A percentile compares a stretch with the other conserved stretches of the same genome.
phyloP scores from a whole-genome alignment of 2,888 invertebrate species.

The Ormyrus pomaceus region DNA sequence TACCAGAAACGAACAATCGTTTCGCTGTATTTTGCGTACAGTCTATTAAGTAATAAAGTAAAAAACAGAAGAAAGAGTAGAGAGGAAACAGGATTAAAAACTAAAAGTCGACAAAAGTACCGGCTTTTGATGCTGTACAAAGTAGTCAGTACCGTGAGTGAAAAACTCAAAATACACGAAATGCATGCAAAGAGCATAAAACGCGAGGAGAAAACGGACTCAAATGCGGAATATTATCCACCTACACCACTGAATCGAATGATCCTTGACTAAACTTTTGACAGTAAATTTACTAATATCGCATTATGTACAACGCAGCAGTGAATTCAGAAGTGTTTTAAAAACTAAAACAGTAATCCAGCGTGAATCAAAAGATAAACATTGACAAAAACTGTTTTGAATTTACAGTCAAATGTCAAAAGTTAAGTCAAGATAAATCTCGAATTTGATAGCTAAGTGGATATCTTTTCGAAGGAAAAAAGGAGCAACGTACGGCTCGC shows the following conservation, averaged over 20 bases:
- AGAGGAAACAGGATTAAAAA: constrained; percentile 36
- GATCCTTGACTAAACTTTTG: constrained; percentile 40
- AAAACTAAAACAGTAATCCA: no score
- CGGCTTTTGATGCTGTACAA: constrained; percentile 33
- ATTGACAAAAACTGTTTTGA: neutral
- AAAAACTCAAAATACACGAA: constrained; percentile 33
- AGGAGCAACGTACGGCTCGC: constrained; percentile 5
- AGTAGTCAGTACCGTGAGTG: constrained; percentile 47
- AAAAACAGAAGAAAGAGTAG: constrained; percentile 28
- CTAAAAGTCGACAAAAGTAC: constrained; percentile 33
- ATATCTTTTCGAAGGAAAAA: neutral
- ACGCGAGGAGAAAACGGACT: constrained; percentile 5
- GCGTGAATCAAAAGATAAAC: neutral
- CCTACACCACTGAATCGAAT: neutral
- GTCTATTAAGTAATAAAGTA: constrained; percentile 53
- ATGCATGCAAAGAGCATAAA: constrained; percentile 9
- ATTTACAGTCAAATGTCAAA: constrained; percentile 17
- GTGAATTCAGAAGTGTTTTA: no score
- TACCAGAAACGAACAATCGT: constrained; percentile 31
- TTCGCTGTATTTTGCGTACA: constrained; percentile 39
- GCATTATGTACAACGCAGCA: no score
- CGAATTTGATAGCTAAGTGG: constrained; percentile 5
- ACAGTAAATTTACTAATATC: neutral
- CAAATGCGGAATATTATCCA: constrained; percentile 13
- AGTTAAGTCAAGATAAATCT: constrained; percentile 25